A percentile compares a stretch with the other conserved stretches of the same genome.
Evolutionary conservation across 92 coral and sea anemone species (phyloP).

Genomic region (Hydrozoanthus gracilis): DNA sequence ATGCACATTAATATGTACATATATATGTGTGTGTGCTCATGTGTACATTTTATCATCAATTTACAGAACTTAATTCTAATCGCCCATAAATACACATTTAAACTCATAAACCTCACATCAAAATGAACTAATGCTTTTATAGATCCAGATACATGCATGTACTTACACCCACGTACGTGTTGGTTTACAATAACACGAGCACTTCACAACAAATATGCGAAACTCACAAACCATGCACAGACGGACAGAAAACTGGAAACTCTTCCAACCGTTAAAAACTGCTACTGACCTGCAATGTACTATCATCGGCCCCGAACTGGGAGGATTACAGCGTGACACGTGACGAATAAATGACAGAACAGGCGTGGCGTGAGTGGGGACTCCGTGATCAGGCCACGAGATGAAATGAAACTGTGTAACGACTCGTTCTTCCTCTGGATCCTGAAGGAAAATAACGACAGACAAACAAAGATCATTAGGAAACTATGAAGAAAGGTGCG

Average conservation of each 20-base stretch:
- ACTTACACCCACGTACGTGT: too few relatives aligned
- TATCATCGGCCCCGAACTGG: conserved; percentile 81
- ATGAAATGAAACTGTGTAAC: conserved; percentile 93
- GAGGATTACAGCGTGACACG: conserved; percentile 70
- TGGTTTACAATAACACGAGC: too few relatives aligned
- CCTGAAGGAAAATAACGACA: conserved; percentile 29
- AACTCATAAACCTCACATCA: too few relatives aligned
- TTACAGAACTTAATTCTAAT: too few relatives aligned
- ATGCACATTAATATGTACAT: too few relatives aligned
- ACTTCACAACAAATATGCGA: too few relatives aligned
- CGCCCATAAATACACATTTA: too few relatives aligned
- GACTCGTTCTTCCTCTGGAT: conserved; percentile 76
- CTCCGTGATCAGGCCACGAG: conserved; percentile 99
- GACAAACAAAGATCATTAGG: neutral
- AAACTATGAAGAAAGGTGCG: neutral
- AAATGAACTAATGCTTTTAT: too few relatives aligned
- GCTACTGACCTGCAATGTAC: conserved; percentile 88
- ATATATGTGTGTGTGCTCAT: too few relatives aligned
- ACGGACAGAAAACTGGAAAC: neutral
- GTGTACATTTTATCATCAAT: too few relatives aligned
- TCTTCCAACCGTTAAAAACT: neutral
- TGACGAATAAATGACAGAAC: conserved; percentile 89
- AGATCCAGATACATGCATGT: too few relatives aligned
- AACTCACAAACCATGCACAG: neutral
- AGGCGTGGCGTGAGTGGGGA: conserved; percentile 94